These are phyloP conservation scores for Dasysyrphus tricinctus DNA, from an alignment of 2,888 invertebrate species.

Conservation along the genomic window DNA sequence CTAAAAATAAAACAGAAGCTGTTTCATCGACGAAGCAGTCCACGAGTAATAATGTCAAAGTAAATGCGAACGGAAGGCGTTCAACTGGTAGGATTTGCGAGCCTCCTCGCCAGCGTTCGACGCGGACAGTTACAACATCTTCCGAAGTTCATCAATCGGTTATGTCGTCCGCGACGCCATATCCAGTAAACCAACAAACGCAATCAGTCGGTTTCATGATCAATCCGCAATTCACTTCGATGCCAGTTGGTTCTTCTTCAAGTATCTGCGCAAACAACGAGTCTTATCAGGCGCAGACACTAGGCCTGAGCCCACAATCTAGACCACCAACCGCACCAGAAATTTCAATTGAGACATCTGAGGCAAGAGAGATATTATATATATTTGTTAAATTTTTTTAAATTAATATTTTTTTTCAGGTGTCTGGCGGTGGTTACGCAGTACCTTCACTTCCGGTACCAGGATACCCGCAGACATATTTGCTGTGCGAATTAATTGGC, in stretches of 20 bases:
- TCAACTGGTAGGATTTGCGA: slow-evolving; percentile 58
- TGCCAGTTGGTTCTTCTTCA: slow-evolving; percentile 33
- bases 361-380: slow-evolving; percentile 42
- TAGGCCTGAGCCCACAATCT: slow-evolving; percentile 14
- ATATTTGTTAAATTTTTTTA: neutral
- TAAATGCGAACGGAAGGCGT: slow-evolving; percentile 48
- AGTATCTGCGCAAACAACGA: slow-evolving; percentile 28
- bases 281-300: slow-evolving; percentile 19
- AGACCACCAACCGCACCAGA: slow-evolving; percentile 16
- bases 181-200: slow-evolving; percentile 38
- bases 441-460: slow-evolving; percentile 90
- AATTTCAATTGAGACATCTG: slow-evolving; percentile 34
- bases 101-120: slow-evolving; percentile 39
- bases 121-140: slow-evolving; percentile 23
- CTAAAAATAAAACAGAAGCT: slow-evolving; percentile 28
- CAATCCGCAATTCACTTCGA: slow-evolving; percentile 36
- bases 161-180: slow-evolving; percentile 33
- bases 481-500: slow-evolving; percentile 86
- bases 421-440: slow-evolving; percentile 81
- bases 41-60: slow-evolving; percentile 20
- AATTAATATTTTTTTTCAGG: slow-evolving; percentile 37
- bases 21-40: slow-evolving; percentile 15
- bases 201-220: slow-evolving; percentile 38
- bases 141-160: slow-evolving; percentile 28
- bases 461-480: slow-evolving; percentile 89